phyloP scores from a whole-genome alignment of 2,888 invertebrate genomes.

The Acanthacorydalis orientalis region DNA sequence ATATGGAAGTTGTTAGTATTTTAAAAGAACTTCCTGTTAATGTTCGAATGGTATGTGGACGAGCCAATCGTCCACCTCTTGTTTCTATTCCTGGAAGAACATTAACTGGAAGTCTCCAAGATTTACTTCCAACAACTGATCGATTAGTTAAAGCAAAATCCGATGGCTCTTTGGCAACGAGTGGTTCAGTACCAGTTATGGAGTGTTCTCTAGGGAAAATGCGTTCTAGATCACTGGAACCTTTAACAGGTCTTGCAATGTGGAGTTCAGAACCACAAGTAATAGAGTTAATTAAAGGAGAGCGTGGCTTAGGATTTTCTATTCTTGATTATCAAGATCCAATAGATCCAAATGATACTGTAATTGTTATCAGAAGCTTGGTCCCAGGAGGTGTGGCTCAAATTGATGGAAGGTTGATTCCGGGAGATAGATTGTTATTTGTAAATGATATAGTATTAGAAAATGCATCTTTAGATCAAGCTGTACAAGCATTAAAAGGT shows the following conservation, averaged over 20 bases:
- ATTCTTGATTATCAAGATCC: slow-evolving; percentile 95
- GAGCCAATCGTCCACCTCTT: slow-evolving; percentile 24
- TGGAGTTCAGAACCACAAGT: slow-evolving; percentile 96
- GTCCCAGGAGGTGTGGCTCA: slow-evolving; percentile 98
- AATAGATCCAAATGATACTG: slow-evolving; percentile 86
- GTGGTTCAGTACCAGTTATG: slow-evolving; percentile 34
- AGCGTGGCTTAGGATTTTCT: slow-evolving; percentile 94
- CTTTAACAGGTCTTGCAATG: slow-evolving; percentile 94
- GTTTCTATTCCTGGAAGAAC: slow-evolving; percentile 22
- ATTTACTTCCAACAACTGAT: slow-evolving; percentile 46
- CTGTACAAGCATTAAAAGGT: slow-evolving; percentile 92
- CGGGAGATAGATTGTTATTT: slow-evolving; percentile 85
- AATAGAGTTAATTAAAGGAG: slow-evolving; percentile 91
- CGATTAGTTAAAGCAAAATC: slow-evolving; percentile 79
- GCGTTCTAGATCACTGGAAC: slow-evolving; percentile 86
- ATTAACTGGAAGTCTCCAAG: slow-evolving; percentile 40
- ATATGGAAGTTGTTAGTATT: slow-evolving; percentile 85
- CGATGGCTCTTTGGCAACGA: slow-evolving; percentile 63
- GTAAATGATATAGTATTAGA: slow-evolving; percentile 90
- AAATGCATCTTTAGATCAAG: slow-evolving; percentile 91
- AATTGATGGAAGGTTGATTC: slow-evolving; percentile 90
- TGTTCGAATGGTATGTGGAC: slow-evolving; percentile 81
- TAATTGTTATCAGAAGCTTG: slow-evolving; percentile 93
- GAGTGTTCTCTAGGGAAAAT: slow-evolving; percentile 41
- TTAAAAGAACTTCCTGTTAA: slow-evolving; percentile 80